Base-by-base conservation (phyloP, 53 echinoderm and acorn worm species). In the Mesocentrotus franciscanus region DNA sequence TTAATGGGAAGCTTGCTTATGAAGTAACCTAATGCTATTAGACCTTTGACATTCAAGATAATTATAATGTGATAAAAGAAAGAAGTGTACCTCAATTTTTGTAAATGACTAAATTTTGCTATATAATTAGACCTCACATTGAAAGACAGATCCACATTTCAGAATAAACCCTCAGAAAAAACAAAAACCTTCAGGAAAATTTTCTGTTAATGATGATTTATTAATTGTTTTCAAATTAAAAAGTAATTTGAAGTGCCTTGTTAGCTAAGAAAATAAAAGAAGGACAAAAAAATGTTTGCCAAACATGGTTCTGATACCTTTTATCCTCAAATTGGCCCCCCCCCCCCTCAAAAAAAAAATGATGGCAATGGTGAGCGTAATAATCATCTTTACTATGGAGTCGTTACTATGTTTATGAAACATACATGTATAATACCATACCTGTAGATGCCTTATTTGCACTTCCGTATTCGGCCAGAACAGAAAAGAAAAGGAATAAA, bases 1-100 rank as follows among this genome's bases (percentile, higher is more conserved):
- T 78, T 78, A 78, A 78, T 30, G 79, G 36, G 36, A 78, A 78
- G 24, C 79, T 78, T 78, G 79, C 79, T 78, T 78, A 78, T 78
- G 24, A 78, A 78, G 79, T 78, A 78, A 78, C 79, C 79, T 78
- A 78, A 78, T 36, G 24, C 7, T 78, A 78, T 4, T 78, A 78
- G 79, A 78, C 79, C 79, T 78, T 78, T 78, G 79, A 78, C 79
- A 78, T 78, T 78, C 79, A 78, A 78, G 79, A 16, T 78, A 78
- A 78, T 78, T 78, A 22, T 26, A 78, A 22, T 78, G 79, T 78
- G 39, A 39, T 39, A 78, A 78, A 78, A 78, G 79, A 78, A 78
- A 78, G 24, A 78, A 78, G 79, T 78, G 79, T 22, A 34, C 79
- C 79, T 78, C 24, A 78, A 22, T 22, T 22, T 78, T 32, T 76